Evolutionary conservation across 2,113 vertebrate genomes (phyloP), one percentile per base, ranked within the genome.

Genomic region (Gnathonemus longibarbis): DNA sequence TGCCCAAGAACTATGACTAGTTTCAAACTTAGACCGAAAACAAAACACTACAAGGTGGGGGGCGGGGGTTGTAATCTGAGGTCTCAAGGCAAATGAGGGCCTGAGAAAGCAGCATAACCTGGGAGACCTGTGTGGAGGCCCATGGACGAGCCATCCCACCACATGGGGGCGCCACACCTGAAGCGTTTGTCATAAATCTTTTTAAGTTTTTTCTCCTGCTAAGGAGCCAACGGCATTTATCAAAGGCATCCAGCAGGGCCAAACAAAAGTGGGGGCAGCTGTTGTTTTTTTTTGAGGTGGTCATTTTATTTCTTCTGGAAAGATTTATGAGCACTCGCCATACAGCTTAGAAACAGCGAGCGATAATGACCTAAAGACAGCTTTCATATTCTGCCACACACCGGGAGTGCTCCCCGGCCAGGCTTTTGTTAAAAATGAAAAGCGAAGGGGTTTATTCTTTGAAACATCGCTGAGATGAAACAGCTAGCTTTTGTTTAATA

Each of bases 341-440:
- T 8, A n/a, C 19, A 3, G 87, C 87, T 66, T 88, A 27, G 31
- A 66, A 66, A 88, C 24, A 10, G 56, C 87, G 3, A 24, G 27
- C 21, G 21, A 88, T 88, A 88, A 88, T 88, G 87, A 62, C 56
- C 87, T 62, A 88, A 88, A 88, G 87, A 88, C 35, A 46, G 56
- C 87, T 46, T 66, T 88, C 87, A 88, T 88, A 88, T 88, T 88
- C 87, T 8, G 19, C 39, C 35, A 39, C 87, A 88, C 87, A 88
- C 87, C 42, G 10, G 53, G 56, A 88, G n/a, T 9, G 87, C 87
- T 58, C 56, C 35, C 35, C 0, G 87, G 62, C 53, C 6, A 19
- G 3, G 53, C 87, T 66, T 88, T 88, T 88, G 87, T 88, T 88
- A 58, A 88, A 88, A 88, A 62, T 66, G 56, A 66, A 88, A 66